Evolutionary conservation across 2,888 invertebrate species (phyloP).

Genomic region (Tachystola acroxantha): DNA sequence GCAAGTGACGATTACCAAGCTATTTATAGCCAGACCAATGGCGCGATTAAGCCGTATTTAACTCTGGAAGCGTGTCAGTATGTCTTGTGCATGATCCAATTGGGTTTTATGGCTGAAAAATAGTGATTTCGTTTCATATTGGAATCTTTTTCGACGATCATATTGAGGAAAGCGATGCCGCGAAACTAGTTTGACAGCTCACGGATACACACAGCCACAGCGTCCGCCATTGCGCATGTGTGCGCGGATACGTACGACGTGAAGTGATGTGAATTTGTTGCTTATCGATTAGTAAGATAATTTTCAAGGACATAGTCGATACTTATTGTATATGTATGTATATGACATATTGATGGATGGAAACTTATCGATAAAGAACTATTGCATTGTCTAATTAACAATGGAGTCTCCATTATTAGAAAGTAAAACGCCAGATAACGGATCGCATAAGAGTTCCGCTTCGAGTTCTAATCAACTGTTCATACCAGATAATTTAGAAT

Average conservation of each 20-base stretch:
- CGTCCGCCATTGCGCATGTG: conserved; percentile 47
- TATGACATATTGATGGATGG: conserved; percentile 1
- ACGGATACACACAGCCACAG: conserved; percentile 41
- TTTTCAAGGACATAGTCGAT: conserved; percentile 54
- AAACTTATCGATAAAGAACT: too few species aligned
- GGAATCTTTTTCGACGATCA: conserved; percentile 24
- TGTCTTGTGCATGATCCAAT: conserved; percentile 27
- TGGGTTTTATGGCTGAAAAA: conserved; percentile 19
- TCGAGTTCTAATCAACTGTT: conserved; percentile 52
- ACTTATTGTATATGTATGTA: conserved; percentile 18
- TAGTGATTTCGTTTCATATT: conserved; percentile 24
- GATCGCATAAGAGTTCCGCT: conserved; percentile 21
- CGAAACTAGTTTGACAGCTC: conserved; percentile 74
- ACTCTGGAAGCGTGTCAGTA: conserved; percentile 16
- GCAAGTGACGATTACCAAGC: conserved; percentile 57
- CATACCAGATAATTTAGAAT: conserved; percentile 47
- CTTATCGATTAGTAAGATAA: conserved; percentile 72
- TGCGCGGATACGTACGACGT: conserved; percentile 30
- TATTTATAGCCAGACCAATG: conserved; percentile 65
- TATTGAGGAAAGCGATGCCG: conserved; percentile 44
- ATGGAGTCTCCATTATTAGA: conserved; percentile 45
- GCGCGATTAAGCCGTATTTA: conserved; percentile 46
- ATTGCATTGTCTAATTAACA: conserved; percentile 9
- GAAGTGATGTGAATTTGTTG: conserved; percentile 70
- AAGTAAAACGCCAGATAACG: conserved; percentile 30